A percentile compares a stretch with the other conserved stretches of the same genome.
Evolutionary conservation across 23 tunicate genomes (phyloP).

Genomic region (Phallusia fumigata): DNA sequence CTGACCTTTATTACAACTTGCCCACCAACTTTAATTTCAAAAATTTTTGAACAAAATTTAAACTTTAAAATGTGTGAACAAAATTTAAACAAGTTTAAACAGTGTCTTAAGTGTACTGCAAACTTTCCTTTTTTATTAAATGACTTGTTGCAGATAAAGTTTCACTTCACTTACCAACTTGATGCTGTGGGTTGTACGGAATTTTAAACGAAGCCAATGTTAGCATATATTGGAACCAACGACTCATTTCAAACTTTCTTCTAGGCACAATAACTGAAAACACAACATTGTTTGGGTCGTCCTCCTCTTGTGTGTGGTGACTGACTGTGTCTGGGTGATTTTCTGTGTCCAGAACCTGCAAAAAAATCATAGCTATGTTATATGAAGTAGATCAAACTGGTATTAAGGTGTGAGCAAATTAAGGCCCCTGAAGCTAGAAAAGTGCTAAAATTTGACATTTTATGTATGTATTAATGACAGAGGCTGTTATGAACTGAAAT

Average conservation of each 20-base stretch:
- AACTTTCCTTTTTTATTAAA: not conserved
- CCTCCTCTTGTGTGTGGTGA: not conserved
- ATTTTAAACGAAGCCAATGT: slow-evolving; percentile 35
- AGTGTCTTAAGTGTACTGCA: not conserved
- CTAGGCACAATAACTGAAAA: slow-evolving; percentile 42
- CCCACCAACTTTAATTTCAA: no score
- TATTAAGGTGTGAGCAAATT: no score
- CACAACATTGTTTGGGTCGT: slow-evolving; percentile 49
- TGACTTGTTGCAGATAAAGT: no score
- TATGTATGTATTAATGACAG: no score
- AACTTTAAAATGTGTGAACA: no score
- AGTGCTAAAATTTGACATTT: no score
- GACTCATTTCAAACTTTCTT: not conserved
- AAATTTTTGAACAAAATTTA: no score
- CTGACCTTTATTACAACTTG: no score
- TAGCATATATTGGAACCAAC: slow-evolving; percentile 83
- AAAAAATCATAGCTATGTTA: not conserved
- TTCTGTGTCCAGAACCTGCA: slow-evolving; percentile 7
- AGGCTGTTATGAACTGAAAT: no score
- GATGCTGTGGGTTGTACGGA: slow-evolving; percentile 29
- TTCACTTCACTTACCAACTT: slow-evolving; percentile 20
- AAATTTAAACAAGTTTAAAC: not conserved
- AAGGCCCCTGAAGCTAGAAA: no score
- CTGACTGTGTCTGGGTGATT: not conserved
- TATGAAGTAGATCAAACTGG: no score